Evolutionary conservation across 2,888 invertebrate species (phyloP), one percentile per base, ranked within the genome.

Genomic region (Hirtodrosophila trivittata): DNA sequence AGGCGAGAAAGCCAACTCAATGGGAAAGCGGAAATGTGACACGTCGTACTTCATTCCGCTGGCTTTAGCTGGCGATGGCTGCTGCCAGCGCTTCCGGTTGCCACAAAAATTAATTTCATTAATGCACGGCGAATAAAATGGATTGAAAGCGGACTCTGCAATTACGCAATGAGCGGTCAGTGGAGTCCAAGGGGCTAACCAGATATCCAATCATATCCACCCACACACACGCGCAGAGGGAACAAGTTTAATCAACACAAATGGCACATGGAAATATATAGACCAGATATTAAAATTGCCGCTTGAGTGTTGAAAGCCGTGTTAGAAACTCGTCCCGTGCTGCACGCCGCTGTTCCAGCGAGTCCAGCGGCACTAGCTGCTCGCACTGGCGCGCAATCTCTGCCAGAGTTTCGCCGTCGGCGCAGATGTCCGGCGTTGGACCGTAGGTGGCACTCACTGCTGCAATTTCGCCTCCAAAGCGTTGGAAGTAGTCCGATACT

Each of bases 301-400:
- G 94, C 89, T 97, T 97, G 50, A 97, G 92, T 54, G 94, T 90
- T 3, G 95, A 93, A 10, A 97, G 91, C 63, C 95, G 94, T 0
- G 95, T 95, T 7, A 97, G 92, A 73, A 96, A 95, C 12, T 93
- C 92, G 87, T 97, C 97, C 13, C 97, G 92, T 95, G 96, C 96
- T 0, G 93, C 93, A 10, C 97, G 93, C 66, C 96, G 91, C 60
- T 94, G 93, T 63, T 92, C 93, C 49, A 97, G 90, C 71, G 93
- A 92, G 9, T 95, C 93, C 14, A 95, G 72, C 0, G 97, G 96
- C 30, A 95, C 94, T 89, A 94, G 93, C 32, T 92, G 91, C 81
- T 95, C 94, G 50, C 97, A 91, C 85, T 97, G 95, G 7, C 94
- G 90, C 54, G 94, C 93, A 55, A 97, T 93, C 37, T 93, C 92